A percentile compares a stretch with the other conserved stretches of the same genome.
Evolutionary conservation across 1,140 invertebrate genomes (phyloP).

Genomic region (Brachionus koreanus): DNA sequence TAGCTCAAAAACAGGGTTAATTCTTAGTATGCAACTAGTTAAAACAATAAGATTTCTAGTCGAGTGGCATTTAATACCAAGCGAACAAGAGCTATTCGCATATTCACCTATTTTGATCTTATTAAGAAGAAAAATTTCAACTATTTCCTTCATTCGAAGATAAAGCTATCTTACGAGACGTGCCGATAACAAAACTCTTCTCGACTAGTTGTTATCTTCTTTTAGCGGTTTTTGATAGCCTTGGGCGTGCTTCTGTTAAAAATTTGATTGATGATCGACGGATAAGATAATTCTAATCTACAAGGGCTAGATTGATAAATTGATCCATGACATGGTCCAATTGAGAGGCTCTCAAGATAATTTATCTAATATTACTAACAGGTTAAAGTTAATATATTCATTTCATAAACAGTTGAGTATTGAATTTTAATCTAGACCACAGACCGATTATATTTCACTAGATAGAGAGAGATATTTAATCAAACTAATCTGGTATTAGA

Average conservation of each 20-base stretch:
- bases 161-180: neutral
- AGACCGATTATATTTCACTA: constrained; percentile 8
- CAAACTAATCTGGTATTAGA: neutral
- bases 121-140: neutral
- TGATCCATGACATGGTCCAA: constrained; percentile 25
- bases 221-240: constrained; percentile 28
- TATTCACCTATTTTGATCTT: neutral
- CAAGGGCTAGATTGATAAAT: constrained; percentile 22
- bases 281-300: constrained; percentile 24
- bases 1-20: constrained; percentile 29
- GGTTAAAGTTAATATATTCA: neutral
- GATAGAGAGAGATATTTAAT: neutral
- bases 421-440: neutral
- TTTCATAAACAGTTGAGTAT: constrained; percentile 3
- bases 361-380: constrained; percentile 38
- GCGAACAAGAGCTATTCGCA: neutral
- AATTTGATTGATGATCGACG: neutral
- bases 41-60: neutral
- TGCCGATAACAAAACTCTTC: neutral
- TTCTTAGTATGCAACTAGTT: constrained; percentile 22
- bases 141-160: neutral
- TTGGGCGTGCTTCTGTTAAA: neutral
- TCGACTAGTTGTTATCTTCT: neutral
- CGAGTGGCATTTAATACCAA: neutral
- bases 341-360: neutral